phyloP scores from a whole-genome alignment of 2,797 vertebrate species.

The Brachyrhaphis roseni region DNA sequence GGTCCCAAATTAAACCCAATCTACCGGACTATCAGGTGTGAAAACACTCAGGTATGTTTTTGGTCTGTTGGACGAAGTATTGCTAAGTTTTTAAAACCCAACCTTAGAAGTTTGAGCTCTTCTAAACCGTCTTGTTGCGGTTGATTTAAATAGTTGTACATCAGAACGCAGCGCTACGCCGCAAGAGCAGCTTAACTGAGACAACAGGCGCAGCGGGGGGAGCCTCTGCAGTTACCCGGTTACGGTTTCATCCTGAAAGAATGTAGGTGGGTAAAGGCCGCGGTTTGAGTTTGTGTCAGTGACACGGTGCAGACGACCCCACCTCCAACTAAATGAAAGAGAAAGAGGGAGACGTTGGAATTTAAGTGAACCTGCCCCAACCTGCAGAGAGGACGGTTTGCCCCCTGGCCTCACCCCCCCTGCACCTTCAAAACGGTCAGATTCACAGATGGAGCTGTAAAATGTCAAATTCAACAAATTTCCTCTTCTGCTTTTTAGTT shows the following conservation, averaged over 20 bases:
- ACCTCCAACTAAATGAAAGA: conserved; percentile 41
- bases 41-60: not conserved
- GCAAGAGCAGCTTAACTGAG: not conserved
- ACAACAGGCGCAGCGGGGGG: not conserved
- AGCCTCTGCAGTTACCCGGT: conserved; percentile 46
- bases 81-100: not conserved
- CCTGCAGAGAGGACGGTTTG: conserved; percentile 58
- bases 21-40: too few relatives aligned
- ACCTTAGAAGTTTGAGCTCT: not conserved
- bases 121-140: not conserved
- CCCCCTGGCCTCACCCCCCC: not conserved
- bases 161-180: not conserved
- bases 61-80: not conserved
- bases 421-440: not conserved
- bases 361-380: conserved; percentile 79
- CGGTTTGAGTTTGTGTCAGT: conserved; percentile 35
- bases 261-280: conserved; percentile 53
- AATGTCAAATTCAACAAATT: not conserved
- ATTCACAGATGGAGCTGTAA: not conserved
- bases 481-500: not conserved
- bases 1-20: too few relatives aligned
- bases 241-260: conserved; percentile 52
- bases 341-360: conserved; percentile 68
- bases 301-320: conserved; percentile 25
- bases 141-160: not conserved